Evolutionary conservation across 2,888 invertebrate species (phyloP).

Genomic region (Ichneumon xanthorius): DNA sequence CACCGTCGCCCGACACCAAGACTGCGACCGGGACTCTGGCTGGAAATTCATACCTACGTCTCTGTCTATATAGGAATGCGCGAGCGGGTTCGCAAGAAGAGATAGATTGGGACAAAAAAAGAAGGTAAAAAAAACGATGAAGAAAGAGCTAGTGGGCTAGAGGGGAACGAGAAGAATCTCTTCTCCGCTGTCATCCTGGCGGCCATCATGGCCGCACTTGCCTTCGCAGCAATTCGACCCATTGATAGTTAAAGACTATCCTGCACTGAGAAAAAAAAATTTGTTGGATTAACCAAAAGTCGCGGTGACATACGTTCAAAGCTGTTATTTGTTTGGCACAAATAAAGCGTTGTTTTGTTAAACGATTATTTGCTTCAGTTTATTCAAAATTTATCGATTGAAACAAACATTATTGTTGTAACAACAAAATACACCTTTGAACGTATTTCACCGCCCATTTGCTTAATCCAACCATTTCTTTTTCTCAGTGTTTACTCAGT

Average conservation of each 20-base stretch:
- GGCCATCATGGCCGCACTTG: constrained; percentile 69
- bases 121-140: constrained; percentile 29
- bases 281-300: too few species aligned
- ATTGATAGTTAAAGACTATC: not conserved
- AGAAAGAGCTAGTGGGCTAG: constrained; percentile 7
- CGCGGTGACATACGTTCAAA: too few species aligned
- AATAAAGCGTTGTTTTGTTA: too few species aligned
- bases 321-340: too few species aligned
- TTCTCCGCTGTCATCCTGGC: constrained; percentile 65
- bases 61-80: constrained; percentile 51
- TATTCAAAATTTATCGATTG: too few species aligned
- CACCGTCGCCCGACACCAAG: not conserved
- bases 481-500: too few species aligned
- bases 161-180: constrained; percentile 26
- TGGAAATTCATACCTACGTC: constrained; percentile 53
- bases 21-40: constrained; percentile 28
- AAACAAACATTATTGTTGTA: too few species aligned
- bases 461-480: too few species aligned
- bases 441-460: too few species aligned
- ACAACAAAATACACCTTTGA: too few species aligned
- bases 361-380: too few species aligned
- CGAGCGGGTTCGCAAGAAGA: constrained; percentile 31
- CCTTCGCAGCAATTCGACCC: not conserved
- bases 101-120: constrained; percentile 33
- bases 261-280: too few species aligned